A percentile compares a stretch with the other conserved stretches of the same genome.
Evolutionary conservation across 1,140 invertebrate genomes (phyloP).

Genomic region (Rhyzopertha dominica): DNA sequence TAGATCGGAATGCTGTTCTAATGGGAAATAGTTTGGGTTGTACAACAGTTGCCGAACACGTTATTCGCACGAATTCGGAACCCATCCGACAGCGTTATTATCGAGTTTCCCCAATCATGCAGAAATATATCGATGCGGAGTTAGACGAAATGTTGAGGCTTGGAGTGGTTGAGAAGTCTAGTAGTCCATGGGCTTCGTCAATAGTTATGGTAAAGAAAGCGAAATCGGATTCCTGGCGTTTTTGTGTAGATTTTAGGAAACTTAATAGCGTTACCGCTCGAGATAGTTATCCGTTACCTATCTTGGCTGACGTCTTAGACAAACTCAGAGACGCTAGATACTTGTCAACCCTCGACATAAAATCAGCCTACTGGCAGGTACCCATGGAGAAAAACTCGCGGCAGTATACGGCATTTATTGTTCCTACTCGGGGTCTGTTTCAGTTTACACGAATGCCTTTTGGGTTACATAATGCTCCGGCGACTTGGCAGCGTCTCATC

Average conservation of each 20-base stretch:
- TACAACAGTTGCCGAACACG: constrained; percentile 27
- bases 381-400: constrained; percentile 28
- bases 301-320: constrained; percentile 35
- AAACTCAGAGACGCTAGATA: constrained; percentile 32
- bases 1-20: neutral
- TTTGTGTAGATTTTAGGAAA: constrained; percentile 29
- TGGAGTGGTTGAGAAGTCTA: too few species aligned
- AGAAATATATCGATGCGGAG: too few species aligned
- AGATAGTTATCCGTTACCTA: constrained; percentile 26
- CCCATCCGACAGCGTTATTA: constrained; percentile 37
- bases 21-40: constrained; percentile 12
- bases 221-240: constrained; percentile 16
- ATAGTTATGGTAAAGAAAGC: constrained; percentile 19
- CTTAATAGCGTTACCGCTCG: constrained; percentile 28
- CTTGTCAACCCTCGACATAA: constrained; percentile 34
- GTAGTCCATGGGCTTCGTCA: constrained; percentile 9
- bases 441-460: constrained; percentile 35
- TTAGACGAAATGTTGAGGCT: too few species aligned
- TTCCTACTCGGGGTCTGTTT: constrained; percentile 31
- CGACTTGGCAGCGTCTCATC: constrained; percentile 22
- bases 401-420: constrained; percentile 35
- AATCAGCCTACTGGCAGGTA: constrained; percentile 36
- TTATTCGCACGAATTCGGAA: constrained; percentile 20
- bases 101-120: constrained; percentile 27
- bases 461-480: constrained; percentile 27